Conservation (phyloP, 2,888 invertebrate species). For the Drosophila dives region DNA sequence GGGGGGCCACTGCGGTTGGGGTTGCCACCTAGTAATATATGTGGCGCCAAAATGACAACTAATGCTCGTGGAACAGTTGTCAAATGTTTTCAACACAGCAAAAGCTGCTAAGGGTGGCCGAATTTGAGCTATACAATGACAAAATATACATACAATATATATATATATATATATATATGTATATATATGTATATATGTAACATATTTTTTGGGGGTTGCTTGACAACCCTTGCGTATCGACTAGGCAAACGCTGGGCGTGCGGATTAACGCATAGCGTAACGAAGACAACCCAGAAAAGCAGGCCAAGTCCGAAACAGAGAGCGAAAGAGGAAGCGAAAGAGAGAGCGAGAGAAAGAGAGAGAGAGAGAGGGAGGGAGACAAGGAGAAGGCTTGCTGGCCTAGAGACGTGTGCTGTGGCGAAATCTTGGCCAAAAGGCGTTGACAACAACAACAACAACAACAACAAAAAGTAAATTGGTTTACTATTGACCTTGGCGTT, state of each 20-base stretch:
- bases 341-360: background rate
- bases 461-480: slow-evolving; percentile 47
- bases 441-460: slow-evolving; percentile 43
- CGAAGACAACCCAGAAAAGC: slow-evolving; percentile 19
- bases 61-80: slow-evolving; percentile 57
- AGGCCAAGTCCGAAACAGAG: background rate
- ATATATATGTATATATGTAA: background rate
- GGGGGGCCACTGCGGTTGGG: background rate
- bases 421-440: slow-evolving; percentile 44
- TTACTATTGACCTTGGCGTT: slow-evolving; percentile 68
- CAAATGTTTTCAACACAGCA: slow-evolving; percentile 34
- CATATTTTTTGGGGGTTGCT: slow-evolving; percentile 27
- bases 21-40: slow-evolving; percentile 17
- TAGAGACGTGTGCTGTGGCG: background rate
- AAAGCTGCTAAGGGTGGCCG: slow-evolving; percentile 28
- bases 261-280: slow-evolving; percentile 66
- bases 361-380: background rate
- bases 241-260: slow-evolving; percentile 57
- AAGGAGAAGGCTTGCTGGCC: background rate
- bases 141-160: slow-evolving; percentile 4
- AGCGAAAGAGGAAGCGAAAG: no score
- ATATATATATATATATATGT: background rate
- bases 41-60: slow-evolving; percentile 60
- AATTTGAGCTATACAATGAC: slow-evolving; percentile 17
- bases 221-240: slow-evolving; percentile 68